A percentile compares a stretch with the other conserved stretches of the same genome.
Conservation (phyloP, 2,113 vertebrate genomes). For the Silurus glanis region DNA sequence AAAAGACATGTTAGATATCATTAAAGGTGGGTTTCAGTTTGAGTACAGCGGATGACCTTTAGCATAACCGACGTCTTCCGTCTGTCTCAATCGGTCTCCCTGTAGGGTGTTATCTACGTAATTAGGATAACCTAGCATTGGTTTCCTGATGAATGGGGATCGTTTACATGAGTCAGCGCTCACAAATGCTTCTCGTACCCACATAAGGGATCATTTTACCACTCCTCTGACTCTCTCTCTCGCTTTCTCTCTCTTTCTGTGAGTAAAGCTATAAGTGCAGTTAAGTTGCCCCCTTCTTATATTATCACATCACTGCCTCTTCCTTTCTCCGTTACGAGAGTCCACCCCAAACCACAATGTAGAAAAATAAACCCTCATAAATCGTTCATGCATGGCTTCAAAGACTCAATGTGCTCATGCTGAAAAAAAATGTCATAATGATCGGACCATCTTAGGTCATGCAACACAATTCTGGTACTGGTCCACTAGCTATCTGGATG, state of each 20-base stretch:
- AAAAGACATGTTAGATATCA: not conserved
- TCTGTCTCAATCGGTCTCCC: not conserved
- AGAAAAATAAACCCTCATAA: constrained; percentile 22
- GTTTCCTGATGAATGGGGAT: constrained; percentile 24
- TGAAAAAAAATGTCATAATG: not conserved
- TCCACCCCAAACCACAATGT: constrained; percentile 4
- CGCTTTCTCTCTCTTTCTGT: not conserved
- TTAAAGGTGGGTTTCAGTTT: not conserved
- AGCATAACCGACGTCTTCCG: not conserved
- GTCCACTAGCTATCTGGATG: not conserved
- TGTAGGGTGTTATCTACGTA: constrained; percentile 39
- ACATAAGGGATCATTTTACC: not conserved
- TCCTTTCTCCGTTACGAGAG: not conserved
- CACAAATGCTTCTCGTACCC: constrained; percentile 3
- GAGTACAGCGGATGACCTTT: not conserved
- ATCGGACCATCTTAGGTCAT: constrained; percentile 24
- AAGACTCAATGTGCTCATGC: not conserved
- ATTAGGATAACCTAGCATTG: constrained; percentile 4
- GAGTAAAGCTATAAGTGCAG: not conserved
- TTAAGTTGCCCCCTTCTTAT: not conserved
- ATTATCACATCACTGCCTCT: not conserved
- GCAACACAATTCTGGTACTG: not conserved
- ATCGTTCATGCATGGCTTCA: constrained; percentile 7
- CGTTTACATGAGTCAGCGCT: constrained; percentile 24
- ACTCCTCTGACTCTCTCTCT: not conserved